Base-by-base conservation (phyloP, 2,888 invertebrate species). In the Teleiodes luculella region DNA sequence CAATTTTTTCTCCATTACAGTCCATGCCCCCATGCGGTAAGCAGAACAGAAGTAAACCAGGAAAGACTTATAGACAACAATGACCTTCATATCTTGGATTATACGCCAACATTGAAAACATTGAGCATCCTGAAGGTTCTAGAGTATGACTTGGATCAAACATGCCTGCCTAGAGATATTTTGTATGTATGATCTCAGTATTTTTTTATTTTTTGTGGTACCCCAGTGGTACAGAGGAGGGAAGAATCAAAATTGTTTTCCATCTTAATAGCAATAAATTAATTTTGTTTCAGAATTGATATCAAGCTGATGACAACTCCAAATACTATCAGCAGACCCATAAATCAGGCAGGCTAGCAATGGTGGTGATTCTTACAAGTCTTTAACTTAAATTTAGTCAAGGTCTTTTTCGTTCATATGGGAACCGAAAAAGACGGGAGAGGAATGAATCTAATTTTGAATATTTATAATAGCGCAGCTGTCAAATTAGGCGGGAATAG, bases 41-140 rank as follows among this genome's bases (percentile, higher is more conserved):
- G 58, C 35, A 61, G 68, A n/a, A 60, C 62, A 45, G 50, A 59
- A 18, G 74, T 78, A 47, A 82, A 83, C 53, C 80, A 83, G 16
- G 86, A 90, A 52, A 84, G 84, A 54, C 80, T 97, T 20, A 91
- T 94, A 63, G 97, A 97, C 76, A 95, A 96, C 71, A 94, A 94
- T 76, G 97, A 97, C 78, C 91, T 96, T 61, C 93, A 95, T 77
- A 91, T 97, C 11, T 83, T 97, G 57, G 96, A 97, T 78, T 94
- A 96, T 82, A 88, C 91, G 56, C 95, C 96, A 1, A 91, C 93
- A 3, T 85, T 96, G 39, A 95, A 93, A 76, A 95, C 94, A 0
- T 83, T 96, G 50, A 91, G 94, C 71, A 92, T 95, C 61, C 80
- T 94, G 57, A 85, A 86, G 50, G 94, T 95, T 7, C 74, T 94